Conservation (phyloP, 2,888 invertebrate genomes). For the Pandemis corylana region DNA sequence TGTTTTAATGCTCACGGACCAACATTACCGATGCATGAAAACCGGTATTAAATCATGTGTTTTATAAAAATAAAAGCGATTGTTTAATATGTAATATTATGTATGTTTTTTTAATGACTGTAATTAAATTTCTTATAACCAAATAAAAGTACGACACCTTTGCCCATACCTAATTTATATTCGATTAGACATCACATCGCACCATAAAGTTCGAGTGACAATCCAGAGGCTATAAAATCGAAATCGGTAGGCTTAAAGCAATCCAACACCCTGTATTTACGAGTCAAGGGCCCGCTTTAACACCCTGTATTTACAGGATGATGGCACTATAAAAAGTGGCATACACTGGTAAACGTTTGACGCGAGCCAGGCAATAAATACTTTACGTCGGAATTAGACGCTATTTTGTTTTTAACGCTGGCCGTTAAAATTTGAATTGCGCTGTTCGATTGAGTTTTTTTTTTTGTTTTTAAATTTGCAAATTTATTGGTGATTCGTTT, state of each 20-base stretch:
- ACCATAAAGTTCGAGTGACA: constrained; percentile 67
- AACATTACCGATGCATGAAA: background rate
- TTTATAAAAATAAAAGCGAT: background rate
- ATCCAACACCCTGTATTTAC: constrained; percentile 72
- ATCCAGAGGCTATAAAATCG: constrained; percentile 39
- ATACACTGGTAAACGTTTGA: constrained; percentile 78
- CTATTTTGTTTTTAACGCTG: constrained; percentile 32
- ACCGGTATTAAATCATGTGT: background rate
- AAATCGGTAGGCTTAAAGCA: constrained; percentile 71
- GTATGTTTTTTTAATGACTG: background rate
- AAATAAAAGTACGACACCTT: constrained; percentile 29
- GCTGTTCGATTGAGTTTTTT: constrained; percentile 31
- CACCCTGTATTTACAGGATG: constrained; percentile 67
- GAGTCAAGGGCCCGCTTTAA: constrained; percentile 71
- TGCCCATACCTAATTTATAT: constrained; percentile 53
- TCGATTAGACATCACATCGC: constrained; percentile 64
- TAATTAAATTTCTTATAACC: constrained; percentile 16
- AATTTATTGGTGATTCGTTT: background rate
- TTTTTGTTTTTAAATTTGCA: constrained; percentile 11
- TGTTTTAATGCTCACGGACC: background rate
- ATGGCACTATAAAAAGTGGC: constrained; percentile 74
- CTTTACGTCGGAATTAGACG: constrained; percentile 33
- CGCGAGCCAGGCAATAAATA: constrained; percentile 62
- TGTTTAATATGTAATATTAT: background rate
- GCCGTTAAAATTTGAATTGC: constrained; percentile 34